phyloP scores from a whole-genome alignment of 2,113 vertebrate species.

The Trichomycterus rosablanca region DNA sequence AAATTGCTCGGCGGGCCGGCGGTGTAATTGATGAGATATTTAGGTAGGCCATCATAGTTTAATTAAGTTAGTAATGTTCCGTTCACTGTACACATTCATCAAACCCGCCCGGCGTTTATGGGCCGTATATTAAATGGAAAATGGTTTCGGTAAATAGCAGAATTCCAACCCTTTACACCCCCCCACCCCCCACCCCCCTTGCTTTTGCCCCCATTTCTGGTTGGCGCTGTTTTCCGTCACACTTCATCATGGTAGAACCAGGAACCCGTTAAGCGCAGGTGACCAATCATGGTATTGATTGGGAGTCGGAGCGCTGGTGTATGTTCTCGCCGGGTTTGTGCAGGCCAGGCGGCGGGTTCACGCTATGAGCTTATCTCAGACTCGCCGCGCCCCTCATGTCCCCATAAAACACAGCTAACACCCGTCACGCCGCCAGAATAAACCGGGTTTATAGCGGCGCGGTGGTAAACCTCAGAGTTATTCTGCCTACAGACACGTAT shows the following conservation, averaged over 20 bases:
- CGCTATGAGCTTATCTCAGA: slow-evolving; percentile 22
- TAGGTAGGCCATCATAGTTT: slow-evolving; percentile 36
- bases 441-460: slow-evolving; percentile 26
- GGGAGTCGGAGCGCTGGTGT: not conserved
- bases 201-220: no score
- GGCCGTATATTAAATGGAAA: slow-evolving; percentile 31
- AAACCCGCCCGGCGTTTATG: slow-evolving; percentile 38
- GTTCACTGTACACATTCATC: slow-evolving; percentile 39
- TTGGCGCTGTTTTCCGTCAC: no score
- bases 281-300: slow-evolving; percentile 30
- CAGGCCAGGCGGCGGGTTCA: slow-evolving; percentile 9
- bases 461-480: no score
- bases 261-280: slow-evolving; percentile 29
- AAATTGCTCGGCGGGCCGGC: slow-evolving; percentile 27
- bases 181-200: not conserved
- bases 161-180: not conserved
- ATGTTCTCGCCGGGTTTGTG: slow-evolving; percentile 16
- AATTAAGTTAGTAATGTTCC: slow-evolving; percentile 43
- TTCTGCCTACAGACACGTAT: no score
- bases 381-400: slow-evolving; percentile 6
- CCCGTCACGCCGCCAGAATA: slow-evolving; percentile 12
- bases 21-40: slow-evolving; percentile 45
- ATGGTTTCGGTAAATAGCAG: slow-evolving; percentile 18
- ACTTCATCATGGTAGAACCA: slow-evolving; percentile 30
- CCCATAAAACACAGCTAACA: slow-evolving; percentile 19